phyloP scores from a whole-genome alignment of 2,797 vertebrate species.

The Vireo griseus region DNA sequence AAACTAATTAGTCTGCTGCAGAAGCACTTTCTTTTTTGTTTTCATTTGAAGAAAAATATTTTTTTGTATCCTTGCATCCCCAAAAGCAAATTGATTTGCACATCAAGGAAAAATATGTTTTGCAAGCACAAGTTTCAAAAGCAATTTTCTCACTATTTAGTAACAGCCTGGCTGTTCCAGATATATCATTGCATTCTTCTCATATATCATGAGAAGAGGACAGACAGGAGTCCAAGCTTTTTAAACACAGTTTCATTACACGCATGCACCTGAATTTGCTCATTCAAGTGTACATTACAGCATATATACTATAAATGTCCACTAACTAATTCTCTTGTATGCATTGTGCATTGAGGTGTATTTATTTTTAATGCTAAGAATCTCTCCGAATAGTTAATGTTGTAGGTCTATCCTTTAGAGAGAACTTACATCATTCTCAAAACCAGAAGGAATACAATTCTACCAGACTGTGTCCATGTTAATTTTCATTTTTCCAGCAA shows the following conservation, averaged over 20 bases:
- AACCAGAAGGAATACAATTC: not conserved
- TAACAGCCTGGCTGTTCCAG: not conserved
- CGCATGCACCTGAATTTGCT: not conserved
- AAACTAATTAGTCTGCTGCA: slow-evolving; percentile 24
- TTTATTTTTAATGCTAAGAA: slow-evolving; percentile 20
- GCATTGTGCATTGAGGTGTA: not conserved
- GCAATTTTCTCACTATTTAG: not conserved
- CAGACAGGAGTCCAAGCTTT: not conserved
- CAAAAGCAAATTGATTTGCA: not conserved
- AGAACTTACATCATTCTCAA: not conserved
- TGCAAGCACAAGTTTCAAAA: not conserved
- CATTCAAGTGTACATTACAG: not conserved
- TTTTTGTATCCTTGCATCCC: not conserved
- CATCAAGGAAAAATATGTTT: not conserved
- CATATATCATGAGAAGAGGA: no score
- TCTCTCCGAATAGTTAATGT: slow-evolving; percentile 3
- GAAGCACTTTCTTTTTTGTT: not conserved
- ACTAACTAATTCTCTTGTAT: not conserved
- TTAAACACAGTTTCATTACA: not conserved
- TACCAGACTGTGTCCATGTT: not conserved
- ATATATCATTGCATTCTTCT: not conserved
- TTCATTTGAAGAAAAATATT: not conserved
- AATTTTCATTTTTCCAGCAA: slow-evolving; percentile 4
- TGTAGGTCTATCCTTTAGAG: not conserved
- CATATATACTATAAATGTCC: not conserved